Evolutionary conservation across 2,797 vertebrate genomes (phyloP).

Genomic region (Phrynocephalus vlangalii): DNA sequence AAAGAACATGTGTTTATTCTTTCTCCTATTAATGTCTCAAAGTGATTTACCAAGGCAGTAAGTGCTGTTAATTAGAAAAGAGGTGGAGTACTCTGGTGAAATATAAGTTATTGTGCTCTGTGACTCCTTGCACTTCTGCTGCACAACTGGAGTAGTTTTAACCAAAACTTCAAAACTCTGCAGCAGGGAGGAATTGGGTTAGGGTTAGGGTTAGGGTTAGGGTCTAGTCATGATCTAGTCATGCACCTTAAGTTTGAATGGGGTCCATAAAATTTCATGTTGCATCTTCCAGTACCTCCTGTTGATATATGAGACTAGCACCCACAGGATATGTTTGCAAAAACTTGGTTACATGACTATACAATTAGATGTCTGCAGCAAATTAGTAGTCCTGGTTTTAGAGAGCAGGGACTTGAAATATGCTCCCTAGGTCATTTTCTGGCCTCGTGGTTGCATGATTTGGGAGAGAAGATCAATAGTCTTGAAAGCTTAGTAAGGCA

Average conservation of each 20-base stretch:
- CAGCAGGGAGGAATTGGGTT: too few species aligned
- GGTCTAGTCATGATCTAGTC: too few species aligned
- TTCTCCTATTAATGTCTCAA: too few species aligned
- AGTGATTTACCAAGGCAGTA: too few species aligned
- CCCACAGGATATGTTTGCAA: neutral
- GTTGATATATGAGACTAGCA: neutral
- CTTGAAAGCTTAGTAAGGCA: neutral
- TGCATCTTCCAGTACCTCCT: neutral
- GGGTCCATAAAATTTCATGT: neutral
- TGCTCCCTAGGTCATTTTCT: neutral
- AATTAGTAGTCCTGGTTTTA: neutral
- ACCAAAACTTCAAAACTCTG: too few species aligned
- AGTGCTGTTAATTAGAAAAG: too few species aligned
- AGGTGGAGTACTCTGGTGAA: too few species aligned
- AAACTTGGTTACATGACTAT: neutral
- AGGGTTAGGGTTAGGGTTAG: too few species aligned
- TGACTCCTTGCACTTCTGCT: too few species aligned
- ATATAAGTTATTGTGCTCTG: too few species aligned
- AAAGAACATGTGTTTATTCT: too few species aligned
- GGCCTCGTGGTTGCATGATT: neutral
- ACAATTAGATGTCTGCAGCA: neutral
- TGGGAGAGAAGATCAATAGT: neutral
- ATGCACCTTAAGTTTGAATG: neutral
- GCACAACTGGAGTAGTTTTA: too few species aligned
- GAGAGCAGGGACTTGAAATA: neutral